A percentile compares a stretch with the other conserved stretches of the same genome.
phyloP scores from a whole-genome alignment of 2,888 invertebrate species.

The Lottia gigantea region DNA sequence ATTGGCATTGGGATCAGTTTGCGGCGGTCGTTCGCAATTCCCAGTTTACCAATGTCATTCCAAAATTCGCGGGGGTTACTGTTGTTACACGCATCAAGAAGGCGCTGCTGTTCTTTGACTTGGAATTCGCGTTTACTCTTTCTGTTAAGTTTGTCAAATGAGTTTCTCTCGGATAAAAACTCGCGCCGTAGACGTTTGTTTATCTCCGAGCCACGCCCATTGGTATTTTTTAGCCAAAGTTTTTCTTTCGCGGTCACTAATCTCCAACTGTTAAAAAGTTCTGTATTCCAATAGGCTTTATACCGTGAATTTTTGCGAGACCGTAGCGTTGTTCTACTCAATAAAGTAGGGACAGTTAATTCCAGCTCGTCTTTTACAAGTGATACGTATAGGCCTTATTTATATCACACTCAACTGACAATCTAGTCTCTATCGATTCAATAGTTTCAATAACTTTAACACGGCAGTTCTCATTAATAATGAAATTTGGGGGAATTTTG shows the following conservation, averaged over 20 bases:
- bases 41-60: neutral
- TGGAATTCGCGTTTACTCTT: neutral
- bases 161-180: neutral
- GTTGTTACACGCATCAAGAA: neutral
- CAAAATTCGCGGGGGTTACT: neutral
- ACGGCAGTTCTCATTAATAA: no score
- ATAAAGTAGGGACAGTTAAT: neutral
- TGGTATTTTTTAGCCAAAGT: neutral
- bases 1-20: conserved; percentile 2
- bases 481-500: no score
- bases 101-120: neutral
- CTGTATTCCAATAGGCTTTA: conserved; percentile 1
- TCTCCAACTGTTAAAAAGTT: neutral
- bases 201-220: neutral
- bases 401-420: no score
- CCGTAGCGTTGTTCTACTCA: neutral
- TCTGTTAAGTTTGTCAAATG: neutral
- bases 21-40: neutral
- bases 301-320: neutral
- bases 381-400: neutral
- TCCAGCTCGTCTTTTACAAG: neutral
- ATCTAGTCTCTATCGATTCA: no score
- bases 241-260: neutral
- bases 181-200: neutral
- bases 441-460: no score